Base-by-base conservation (phyloP, 2,888 invertebrate species). In the Willowsia nigromaculata region DNA sequence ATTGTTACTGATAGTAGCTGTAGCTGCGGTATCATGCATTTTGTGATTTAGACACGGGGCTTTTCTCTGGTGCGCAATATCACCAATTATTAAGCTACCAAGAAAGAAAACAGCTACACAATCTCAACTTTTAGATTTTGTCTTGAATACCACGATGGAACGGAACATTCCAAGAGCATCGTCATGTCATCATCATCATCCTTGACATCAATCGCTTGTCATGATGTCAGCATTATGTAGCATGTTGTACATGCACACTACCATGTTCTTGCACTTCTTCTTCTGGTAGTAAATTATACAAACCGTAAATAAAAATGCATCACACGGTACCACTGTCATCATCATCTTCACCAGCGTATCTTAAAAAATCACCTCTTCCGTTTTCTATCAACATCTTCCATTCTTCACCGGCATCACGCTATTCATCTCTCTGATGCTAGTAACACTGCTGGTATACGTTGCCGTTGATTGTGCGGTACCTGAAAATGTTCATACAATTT, bases 191-290 rank as follows among this genome's bases (percentile, higher is more conserved):
- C 68, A 74, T 76, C 76, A 78, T 90, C 86, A 90, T 90, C 90
- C 90, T 89, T 90, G 90, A 90, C 87, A 89, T 90, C 87, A 50
- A 89, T 90, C 89, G 87, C 83, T 89, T 89, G 90, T 90, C 89
- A 90, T 84, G 78, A 85, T 85, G 85, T 85, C 85, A 85, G 85
- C 78, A 78, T 85, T 62, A 78, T 78, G 47, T 65, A 59, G 30
- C 53, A 74, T 33, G n/a, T 50, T 56, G 33, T n/a, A 33, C 11
- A 74, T 25, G 33, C 65, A 37, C 18, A 74, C 74, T 13, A 47
- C 50, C 50, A 74, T n/a, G n/a, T n/a, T n/a, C 74, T 47, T 43
- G 47, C 47, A 74, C 47, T 74, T 25, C 43, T 15, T 22, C 30
- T 33, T 18, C 59, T 33, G 15, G 13, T 15, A 37, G 37, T 74